These are phyloP conservation scores for Pungitius pungitius DNA, from an alignment of 2,113 vertebrate genomes.

Conservation along the genomic window DNA sequence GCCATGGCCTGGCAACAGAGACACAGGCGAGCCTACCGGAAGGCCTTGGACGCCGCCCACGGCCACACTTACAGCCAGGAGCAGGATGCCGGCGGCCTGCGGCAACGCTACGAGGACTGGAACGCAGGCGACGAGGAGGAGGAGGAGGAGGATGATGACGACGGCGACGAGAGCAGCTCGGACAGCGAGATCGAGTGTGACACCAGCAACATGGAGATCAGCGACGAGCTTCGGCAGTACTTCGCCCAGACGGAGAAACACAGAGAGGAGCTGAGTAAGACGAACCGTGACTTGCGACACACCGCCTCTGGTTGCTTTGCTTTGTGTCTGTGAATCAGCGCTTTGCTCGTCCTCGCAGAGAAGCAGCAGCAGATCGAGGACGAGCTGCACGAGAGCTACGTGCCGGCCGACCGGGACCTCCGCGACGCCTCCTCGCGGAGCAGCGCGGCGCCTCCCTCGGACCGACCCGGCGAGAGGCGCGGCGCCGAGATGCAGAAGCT, in stretches of 20 bases:
- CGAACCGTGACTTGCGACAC: neutral
- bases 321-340: neutral
- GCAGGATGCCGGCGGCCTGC: constrained; percentile 16
- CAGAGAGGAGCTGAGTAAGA: constrained; percentile 90
- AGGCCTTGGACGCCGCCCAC: constrained; percentile 80
- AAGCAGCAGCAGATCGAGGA: constrained; percentile 90
- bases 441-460: constrained; percentile 80
- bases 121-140: constrained; percentile 61
- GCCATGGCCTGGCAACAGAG: constrained; percentile 89
- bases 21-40: constrained; percentile 86
- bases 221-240: constrained; percentile 92
- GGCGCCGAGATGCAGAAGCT: constrained; percentile 89
- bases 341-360: constrained; percentile 74
- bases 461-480: constrained; percentile 87
- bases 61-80: constrained; percentile 33
- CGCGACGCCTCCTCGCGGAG: constrained; percentile 61
- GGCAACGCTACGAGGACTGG: constrained; percentile 68
- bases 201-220: constrained; percentile 95
- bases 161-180: constrained; percentile 62
- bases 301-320: no score
- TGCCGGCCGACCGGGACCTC: constrained; percentile 89
- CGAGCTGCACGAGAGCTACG: constrained; percentile 80
- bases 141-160: constrained; percentile 62
- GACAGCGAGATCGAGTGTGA: constrained; percentile 87
- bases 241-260: constrained; percentile 92